phyloP scores from a whole-genome alignment of 2,888 invertebrate species.

The Plebejus anna region DNA sequence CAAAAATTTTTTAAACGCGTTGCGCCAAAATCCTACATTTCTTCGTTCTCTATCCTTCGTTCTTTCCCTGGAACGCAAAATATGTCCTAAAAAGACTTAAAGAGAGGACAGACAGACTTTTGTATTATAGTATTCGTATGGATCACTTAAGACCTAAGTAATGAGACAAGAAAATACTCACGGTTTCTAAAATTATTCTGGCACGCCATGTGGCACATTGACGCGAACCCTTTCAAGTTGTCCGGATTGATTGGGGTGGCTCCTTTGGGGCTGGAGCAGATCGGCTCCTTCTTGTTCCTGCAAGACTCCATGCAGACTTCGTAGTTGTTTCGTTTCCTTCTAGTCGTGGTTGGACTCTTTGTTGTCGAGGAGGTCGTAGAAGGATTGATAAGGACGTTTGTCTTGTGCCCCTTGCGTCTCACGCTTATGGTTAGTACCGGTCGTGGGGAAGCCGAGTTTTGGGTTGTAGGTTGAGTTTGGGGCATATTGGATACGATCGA shows the following conservation, averaged over 20 bases:
- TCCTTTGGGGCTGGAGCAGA: constrained; percentile 62
- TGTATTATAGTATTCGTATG: too few species aligned
- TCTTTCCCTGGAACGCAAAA: too few species aligned
- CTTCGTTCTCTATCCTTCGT: too few species aligned
- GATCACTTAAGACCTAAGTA: too few species aligned
- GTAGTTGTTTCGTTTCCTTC: constrained; percentile 55
- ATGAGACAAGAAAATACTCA: constrained; percentile 46
- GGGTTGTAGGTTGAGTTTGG: constrained; percentile 23
- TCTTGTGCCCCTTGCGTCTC: constrained; percentile 57
- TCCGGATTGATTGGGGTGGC: constrained; percentile 54
- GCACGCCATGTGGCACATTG: constrained; percentile 72
- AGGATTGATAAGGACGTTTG: constrained; percentile 58
- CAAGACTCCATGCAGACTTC: constrained; percentile 61
- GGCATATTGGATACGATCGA: constrained; percentile 17
- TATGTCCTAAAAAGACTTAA: too few species aligned
- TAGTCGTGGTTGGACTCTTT: constrained; percentile 45
- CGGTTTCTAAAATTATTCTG: constrained; percentile 67
- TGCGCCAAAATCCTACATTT: too few species aligned
- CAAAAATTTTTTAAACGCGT: too few species aligned
- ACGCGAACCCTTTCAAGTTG: constrained; percentile 66
- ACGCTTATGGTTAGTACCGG: constrained; percentile 57
- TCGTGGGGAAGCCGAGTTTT: constrained; percentile 31
- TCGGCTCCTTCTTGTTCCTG: constrained; percentile 55
- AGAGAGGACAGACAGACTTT: too few species aligned
- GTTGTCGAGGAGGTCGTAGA: constrained; percentile 41